Percentiles rank a stretch among this genome's conserved stretches.
phyloP scores from a whole-genome alignment of 2,888 invertebrate species.

The Aporophyla nigra region DNA sequence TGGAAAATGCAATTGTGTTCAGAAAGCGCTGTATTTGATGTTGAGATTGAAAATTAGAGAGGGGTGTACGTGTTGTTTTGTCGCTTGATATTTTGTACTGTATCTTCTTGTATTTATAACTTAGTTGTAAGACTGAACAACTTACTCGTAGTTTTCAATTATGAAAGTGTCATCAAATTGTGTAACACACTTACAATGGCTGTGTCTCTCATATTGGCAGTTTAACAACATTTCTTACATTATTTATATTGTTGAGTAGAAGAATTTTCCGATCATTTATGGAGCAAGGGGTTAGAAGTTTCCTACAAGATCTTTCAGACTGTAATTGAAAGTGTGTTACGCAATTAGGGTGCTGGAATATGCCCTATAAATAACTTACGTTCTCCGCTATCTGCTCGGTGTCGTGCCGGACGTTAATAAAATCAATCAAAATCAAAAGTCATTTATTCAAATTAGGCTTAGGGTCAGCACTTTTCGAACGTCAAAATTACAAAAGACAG shows the following conservation, averaged over 20 bases:
- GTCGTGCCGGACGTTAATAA: too few relatives aligned
- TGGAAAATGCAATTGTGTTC: constrained; percentile 54
- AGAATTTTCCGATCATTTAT: too few relatives aligned
- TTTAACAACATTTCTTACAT: background rate
- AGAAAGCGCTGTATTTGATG: constrained; percentile 34
- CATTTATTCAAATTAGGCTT: too few relatives aligned
- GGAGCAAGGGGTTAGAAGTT: too few relatives aligned
- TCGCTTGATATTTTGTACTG: constrained; percentile 7
- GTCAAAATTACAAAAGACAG: too few relatives aligned
- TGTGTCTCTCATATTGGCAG: background rate
- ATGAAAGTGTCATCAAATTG: background rate
- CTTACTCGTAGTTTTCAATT: background rate
- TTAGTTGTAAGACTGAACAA: background rate
- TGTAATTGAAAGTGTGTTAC: background rate
- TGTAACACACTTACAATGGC: background rate
- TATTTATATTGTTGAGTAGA: background rate
- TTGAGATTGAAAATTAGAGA: constrained; percentile 43
- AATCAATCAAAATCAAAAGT: too few relatives aligned
- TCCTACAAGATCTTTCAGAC: background rate
- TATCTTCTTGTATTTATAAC: constrained; percentile 3
- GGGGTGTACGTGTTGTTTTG: constrained; percentile 3
- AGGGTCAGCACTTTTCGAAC: too few relatives aligned
- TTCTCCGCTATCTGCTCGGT: too few relatives aligned
- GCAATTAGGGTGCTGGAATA: background rate
- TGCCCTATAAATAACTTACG: too few relatives aligned